Conservation (phyloP, 2,113 vertebrate species). For the Callithrix jacchus region DNA sequence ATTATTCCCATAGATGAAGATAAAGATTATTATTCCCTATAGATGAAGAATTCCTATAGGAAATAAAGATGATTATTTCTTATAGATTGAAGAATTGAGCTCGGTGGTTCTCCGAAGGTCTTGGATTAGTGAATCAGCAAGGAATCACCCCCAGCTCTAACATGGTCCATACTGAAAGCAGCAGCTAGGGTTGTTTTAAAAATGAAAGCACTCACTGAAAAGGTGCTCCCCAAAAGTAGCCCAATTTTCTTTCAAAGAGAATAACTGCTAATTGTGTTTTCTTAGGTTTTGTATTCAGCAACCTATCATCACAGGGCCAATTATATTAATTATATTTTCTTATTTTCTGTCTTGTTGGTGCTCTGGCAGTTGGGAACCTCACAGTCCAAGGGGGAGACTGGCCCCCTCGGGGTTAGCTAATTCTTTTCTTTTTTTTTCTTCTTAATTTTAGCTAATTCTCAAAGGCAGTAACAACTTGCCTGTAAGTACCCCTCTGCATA, state of each 20-base stretch:
- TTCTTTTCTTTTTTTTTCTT: neutral
- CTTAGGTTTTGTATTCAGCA: neutral
- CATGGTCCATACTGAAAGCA: neutral
- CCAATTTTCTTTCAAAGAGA: neutral
- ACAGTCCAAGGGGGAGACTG: too few relatives aligned
- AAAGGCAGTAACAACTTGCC: neutral
- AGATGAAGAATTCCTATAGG: too few relatives aligned
- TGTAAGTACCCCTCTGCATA: neutral
- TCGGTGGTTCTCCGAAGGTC: neutral
- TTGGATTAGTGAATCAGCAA: neutral
- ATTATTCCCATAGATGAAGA: too few relatives aligned
- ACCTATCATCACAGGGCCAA: neutral
- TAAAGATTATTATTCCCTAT: too few relatives aligned
- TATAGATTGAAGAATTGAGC: neutral
- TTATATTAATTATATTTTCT: neutral
- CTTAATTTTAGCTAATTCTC: neutral
- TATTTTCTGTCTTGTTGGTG: neutral
- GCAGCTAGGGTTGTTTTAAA: neutral
- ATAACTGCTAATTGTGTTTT: neutral
- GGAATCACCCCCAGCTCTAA: neutral
- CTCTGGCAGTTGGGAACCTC: neutral
- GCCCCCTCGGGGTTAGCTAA: neutral
- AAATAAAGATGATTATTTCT: neutral
- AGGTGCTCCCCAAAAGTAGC: neutral
- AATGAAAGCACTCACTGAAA: neutral